Base-by-base conservation (phyloP, 2,797 vertebrate species). In the Tachyglossus aculeatus region DNA sequence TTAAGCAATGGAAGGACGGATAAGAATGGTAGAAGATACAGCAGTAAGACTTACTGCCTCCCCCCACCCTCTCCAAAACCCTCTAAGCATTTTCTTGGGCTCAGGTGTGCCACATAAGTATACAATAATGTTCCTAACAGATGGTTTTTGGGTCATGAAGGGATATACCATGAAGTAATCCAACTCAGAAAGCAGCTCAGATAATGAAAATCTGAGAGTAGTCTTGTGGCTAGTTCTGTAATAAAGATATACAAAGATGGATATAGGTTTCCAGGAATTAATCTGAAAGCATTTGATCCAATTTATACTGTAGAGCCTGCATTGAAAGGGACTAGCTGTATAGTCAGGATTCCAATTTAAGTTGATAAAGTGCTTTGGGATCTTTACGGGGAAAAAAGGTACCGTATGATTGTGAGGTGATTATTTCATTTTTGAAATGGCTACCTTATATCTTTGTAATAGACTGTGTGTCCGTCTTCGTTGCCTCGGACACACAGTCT, bases 391-490 rank as follows among this genome's bases (percentile, higher is more conserved):
- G n/a, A 83, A 67, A 76, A 82, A 83, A 80, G 76, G 50, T 39
- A 73, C 69, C 54, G 68, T 77, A 59, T 83, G 80, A 83, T 76
- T 83, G 80, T 77, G 77, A 83, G 78, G 83, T 80, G 83, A 85
- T 79, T n/a, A n/a, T n/a, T 83, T 85, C 80, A 80, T 85, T 85
- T 83, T 70, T 74, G 78, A 83, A 81, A 81, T 84, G 75, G 54
- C 78, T 63, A 66, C 74, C 76, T 76, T 73, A 48, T 74, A 68
- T 50, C 76, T 76, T 64, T 70, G 66, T 72, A 45, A 77, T 65
- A 74, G 75, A 43, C 71, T 21, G 5, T 21, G 62, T 59, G 64
- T 74, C 76, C 63, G 66, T 71, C 70, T 69, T 41, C 59, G 58
- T n/a, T n/a, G n/a, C n/a, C n/a, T n/a, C n/a, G n/a, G n/a, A n/a